A percentile compares a stretch with the other conserved stretches of the same genome.
Evolutionary conservation across 2,797 vertebrate genomes (phyloP).

Genomic region (Crocidura indochinensis): DNA sequence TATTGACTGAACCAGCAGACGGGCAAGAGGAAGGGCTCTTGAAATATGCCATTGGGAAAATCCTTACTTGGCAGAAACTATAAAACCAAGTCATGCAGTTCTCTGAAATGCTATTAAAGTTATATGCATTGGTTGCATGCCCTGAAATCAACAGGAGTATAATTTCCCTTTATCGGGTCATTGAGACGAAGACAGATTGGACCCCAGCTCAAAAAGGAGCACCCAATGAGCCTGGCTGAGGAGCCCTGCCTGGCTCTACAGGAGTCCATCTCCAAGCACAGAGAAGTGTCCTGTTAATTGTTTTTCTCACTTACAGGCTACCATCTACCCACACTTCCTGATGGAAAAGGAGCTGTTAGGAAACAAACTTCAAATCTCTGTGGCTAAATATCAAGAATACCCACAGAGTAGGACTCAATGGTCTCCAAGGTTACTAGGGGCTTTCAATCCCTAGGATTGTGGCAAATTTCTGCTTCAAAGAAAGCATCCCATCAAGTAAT

Average conservation of each 20-base stretch:
- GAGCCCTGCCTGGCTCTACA: not conserved
- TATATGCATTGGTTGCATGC: not conserved
- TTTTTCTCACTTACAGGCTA: not conserved
- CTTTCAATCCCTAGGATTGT: not conserved
- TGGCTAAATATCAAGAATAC: not conserved
- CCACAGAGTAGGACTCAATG: not conserved
- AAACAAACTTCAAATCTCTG: not conserved
- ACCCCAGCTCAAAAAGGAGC: not conserved
- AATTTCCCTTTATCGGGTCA: not conserved
- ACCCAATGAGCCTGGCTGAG: not conserved
- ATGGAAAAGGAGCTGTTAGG: not conserved
- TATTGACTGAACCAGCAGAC: not conserved
- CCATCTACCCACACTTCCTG: not conserved
- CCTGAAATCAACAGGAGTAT: not conserved
- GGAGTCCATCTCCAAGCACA: not conserved
- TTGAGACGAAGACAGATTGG: not conserved
- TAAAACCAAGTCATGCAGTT: not conserved
- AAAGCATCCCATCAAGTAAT: not conserved
- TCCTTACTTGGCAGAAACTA: not conserved
- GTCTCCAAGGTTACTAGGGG: not conserved
- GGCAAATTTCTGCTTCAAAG: not conserved
- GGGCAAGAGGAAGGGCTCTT: not conserved
- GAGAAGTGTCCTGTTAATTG: not conserved
- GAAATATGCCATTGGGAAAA: not conserved
- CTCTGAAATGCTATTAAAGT: not conserved